A percentile compares a stretch with the other conserved stretches of the same genome.
Conservation (phyloP, 23 tunicate species). For the Trididemnum miniatum region DNA sequence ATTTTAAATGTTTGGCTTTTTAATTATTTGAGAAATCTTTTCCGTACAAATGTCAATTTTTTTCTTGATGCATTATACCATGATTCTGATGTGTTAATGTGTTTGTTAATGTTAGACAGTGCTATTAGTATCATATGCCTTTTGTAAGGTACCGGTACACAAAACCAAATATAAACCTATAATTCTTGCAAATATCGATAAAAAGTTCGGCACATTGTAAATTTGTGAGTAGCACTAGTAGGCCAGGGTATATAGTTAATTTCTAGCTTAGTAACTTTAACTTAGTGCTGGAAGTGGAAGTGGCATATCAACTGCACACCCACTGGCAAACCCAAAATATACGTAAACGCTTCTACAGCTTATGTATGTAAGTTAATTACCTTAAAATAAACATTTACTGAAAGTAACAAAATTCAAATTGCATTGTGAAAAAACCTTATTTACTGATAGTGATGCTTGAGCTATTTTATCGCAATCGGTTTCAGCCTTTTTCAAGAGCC, state of each 20-base stretch:
- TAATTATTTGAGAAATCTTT: background rate
- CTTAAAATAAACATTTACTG: background rate
- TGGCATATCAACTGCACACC: slow-evolving; percentile 1
- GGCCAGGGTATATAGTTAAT: background rate
- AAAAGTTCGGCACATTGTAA: background rate
- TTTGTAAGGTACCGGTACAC: background rate
- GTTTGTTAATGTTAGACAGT: background rate
- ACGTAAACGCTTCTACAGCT: background rate
- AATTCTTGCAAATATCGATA: background rate
- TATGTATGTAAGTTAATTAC: background rate
- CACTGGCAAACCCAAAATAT: background rate
- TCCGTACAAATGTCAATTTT: background rate
- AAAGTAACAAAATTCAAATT: background rate
- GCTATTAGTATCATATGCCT: background rate
- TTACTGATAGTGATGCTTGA: background rate
- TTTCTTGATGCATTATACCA: background rate
- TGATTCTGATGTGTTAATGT: background rate
- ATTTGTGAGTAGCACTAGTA: background rate
- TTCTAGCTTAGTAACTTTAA: background rate
- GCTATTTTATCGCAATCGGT: background rate
- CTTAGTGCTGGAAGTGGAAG: background rate
- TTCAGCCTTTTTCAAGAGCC: background rate
- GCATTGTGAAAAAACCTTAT: background rate
- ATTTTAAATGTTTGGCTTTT: background rate
- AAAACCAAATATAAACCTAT: background rate